Evolutionary conservation across 2,797 vertebrate genomes (phyloP), one percentile per base, ranked within the genome.

Genomic region (Scomberomorus guttatus): DNA sequence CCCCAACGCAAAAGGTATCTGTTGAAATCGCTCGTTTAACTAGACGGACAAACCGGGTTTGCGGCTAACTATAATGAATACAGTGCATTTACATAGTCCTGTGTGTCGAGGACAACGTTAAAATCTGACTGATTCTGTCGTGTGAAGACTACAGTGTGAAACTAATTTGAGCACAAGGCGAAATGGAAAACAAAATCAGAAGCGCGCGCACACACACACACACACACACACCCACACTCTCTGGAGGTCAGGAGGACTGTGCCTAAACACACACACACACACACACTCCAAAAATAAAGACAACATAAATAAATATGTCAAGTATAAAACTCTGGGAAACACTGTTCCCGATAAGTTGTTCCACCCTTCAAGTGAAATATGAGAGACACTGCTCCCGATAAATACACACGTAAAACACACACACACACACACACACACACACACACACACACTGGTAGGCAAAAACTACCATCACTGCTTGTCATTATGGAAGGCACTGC

Each of bases 321-420:
- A 93, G 89, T 95, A 96, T 91, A 96, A 96, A 97, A 98, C 96
- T 97, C 97, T 98, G 97, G 97, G 97, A 98, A 97, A 98, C 97
- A 96, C 97, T 98, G 98, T 97, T 90, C 98, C 97, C 97, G 97
- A 99, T 96, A 98, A 98, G 97, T 96, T 95, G 87, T 94, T 97
- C 97, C 97, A 98, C 97, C 95, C 87, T 95, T 95, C 37, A 78
- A 97, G 97, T 98, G 97, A 97, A 97, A 98, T 98, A 98, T 95
- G 95, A 93, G 92, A 95, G 93, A 77, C 95, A 91, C 94, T 96
- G 95, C 94, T 89, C 94, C 29, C 94, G 94, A 93, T 93, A 94
- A 93, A 95, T 95, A 95, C 89, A 94, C 89, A 85, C 65, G 81
- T 62, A 84, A 83, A 81, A 69, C 83, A 48, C 66, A 32, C 52